Conservation (phyloP, 2,113 vertebrate species). For the Austrofundulus limnaeus region DNA sequence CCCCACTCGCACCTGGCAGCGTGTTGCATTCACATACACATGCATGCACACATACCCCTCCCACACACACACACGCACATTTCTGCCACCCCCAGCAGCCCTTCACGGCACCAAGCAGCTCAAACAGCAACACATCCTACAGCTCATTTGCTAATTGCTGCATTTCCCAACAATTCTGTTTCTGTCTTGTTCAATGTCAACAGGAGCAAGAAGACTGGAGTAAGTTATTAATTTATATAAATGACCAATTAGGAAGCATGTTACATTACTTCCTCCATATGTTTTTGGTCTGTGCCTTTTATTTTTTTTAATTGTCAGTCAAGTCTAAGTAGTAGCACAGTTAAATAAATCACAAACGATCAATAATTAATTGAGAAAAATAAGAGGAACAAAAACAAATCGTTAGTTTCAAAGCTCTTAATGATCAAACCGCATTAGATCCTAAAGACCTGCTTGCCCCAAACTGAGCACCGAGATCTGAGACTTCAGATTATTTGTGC, state of each 20-base stretch:
- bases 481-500: too few relatives aligned
- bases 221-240: conserved; percentile 63
- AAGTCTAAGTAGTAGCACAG: too few relatives aligned
- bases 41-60: not conserved
- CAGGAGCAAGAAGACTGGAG: conserved; percentile 68
- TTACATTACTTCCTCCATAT: conserved; percentile 22
- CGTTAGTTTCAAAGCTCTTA: too few relatives aligned
- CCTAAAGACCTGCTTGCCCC: too few relatives aligned
- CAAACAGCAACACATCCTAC: conserved; percentile 86
- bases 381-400: too few relatives aligned
- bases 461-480: too few relatives aligned
- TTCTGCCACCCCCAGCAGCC: conserved; percentile 58
- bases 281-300: conserved; percentile 27
- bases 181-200: conserved; percentile 92
- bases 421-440: too few relatives aligned
- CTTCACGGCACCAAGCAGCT: conserved; percentile 56
- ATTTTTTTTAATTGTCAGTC: conserved; percentile 19
- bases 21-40: conserved; percentile 74
- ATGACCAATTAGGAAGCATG: conserved; percentile 51
- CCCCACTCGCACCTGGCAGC: conserved; percentile 94
- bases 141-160: conserved; percentile 99
- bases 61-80: conserved; percentile 15
- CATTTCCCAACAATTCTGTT: conserved; percentile 95
- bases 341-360: too few relatives aligned
- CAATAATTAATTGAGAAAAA: too few relatives aligned